phyloP scores from a whole-genome alignment of 2,888 invertebrate genomes.

The Spatulosminthurus flaviceps region DNA sequence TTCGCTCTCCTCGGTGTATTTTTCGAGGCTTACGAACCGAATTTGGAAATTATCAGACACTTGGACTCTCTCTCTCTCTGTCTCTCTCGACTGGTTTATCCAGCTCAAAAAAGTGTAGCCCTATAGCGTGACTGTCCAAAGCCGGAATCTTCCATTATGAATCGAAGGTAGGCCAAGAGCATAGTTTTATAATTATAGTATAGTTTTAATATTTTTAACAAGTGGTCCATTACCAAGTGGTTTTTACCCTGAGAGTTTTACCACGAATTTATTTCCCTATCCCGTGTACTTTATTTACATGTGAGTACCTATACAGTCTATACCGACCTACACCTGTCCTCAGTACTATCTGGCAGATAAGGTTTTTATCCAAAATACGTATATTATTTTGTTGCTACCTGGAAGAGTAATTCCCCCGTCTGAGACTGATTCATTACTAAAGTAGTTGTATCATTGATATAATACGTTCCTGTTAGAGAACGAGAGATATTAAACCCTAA shows the following conservation, averaged over 20 bases:
- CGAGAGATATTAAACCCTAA: background rate
- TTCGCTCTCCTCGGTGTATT: slow-evolving; percentile 8
- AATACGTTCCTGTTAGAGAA: background rate
- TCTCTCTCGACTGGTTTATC: slow-evolving; percentile 24
- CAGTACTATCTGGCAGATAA: background rate
- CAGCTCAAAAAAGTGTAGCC: slow-evolving; percentile 20
- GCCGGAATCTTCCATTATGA: slow-evolving; percentile 31
- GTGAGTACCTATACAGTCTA: too few species aligned
- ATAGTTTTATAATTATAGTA: slow-evolving; percentile 21
- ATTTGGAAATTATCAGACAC: slow-evolving; percentile 7
- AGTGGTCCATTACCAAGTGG: slow-evolving; percentile 16
- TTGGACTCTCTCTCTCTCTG: too few species aligned
- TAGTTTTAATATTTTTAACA: slow-evolving; percentile 19
- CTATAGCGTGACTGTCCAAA: slow-evolving; percentile 39
- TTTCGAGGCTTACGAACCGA: slow-evolving; percentile 9
- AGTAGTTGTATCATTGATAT: background rate
- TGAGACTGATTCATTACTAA: slow-evolving; percentile 16
- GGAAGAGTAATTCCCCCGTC: slow-evolving; percentile 20
- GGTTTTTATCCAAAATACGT: background rate
- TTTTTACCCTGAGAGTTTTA: background rate
- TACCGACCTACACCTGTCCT: too few species aligned
- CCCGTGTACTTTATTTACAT: too few species aligned
- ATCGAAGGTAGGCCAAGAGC: slow-evolving; percentile 43
- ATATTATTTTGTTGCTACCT: too few species aligned
- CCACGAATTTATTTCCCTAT: background rate